These are phyloP conservation scores for Capromys pilorides DNA, from an alignment of 2,797 vertebrate genomes.

Conservation along the genomic window DNA sequence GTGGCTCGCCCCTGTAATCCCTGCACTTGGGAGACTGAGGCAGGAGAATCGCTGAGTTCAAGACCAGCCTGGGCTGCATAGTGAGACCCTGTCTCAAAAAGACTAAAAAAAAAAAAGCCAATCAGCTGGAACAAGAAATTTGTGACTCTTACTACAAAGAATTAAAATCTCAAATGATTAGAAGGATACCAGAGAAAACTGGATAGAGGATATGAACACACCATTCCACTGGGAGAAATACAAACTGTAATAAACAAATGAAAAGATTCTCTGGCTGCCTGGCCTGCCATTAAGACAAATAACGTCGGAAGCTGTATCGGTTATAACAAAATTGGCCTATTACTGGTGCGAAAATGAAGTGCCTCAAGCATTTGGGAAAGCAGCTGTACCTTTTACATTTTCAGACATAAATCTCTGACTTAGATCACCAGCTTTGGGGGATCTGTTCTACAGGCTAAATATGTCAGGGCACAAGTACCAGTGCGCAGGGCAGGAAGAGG, in stretches of 20 bases:
- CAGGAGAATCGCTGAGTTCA: too few species aligned
- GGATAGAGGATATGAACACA: neutral
- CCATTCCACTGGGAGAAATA: slow-evolving; percentile 20
- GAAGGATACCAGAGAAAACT: neutral
- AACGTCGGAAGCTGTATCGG: neutral
- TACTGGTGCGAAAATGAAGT: neutral
- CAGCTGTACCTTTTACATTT: slow-evolving; percentile 14
- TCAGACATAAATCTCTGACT: slow-evolving; percentile 20
- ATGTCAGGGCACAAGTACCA: neutral
- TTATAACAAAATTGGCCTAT: neutral
- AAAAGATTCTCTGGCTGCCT: neutral
- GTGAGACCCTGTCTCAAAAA: too few species aligned
- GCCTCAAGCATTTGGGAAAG: neutral
- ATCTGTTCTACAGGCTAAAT: slow-evolving; percentile 6
- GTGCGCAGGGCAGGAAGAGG: rapidly evolving
- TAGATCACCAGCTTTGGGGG: neutral
- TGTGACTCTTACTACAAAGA: neutral
- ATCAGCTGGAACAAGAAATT: neutral
- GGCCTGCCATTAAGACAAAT: neutral
- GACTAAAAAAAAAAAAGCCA: too few species aligned
- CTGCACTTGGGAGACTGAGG: too few species aligned
- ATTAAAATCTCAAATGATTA: slow-evolving; percentile 24
- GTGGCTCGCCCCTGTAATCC: too few species aligned
- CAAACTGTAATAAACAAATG: neutral
- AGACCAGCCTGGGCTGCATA: too few species aligned